These are phyloP conservation scores for Mixornis gularis DNA, from an alignment of 2,113 vertebrate genomes.

Conservation along the genomic window DNA sequence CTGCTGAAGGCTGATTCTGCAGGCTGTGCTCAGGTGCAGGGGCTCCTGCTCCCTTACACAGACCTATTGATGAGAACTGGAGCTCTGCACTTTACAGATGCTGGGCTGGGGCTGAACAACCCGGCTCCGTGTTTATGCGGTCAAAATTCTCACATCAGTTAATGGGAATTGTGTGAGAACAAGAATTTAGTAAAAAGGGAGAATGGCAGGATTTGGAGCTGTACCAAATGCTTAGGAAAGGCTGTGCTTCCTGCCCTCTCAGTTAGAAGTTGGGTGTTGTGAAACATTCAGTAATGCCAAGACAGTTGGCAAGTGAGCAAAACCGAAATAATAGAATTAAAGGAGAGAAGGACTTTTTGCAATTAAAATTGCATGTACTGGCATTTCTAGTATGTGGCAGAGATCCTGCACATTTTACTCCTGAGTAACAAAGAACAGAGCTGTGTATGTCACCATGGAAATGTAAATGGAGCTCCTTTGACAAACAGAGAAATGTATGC, in stretches of 20 bases:
- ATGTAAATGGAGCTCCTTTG: constrained; percentile 58
- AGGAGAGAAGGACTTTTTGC: constrained; percentile 25
- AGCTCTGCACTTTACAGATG: neutral
- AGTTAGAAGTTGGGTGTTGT: constrained; percentile 33
- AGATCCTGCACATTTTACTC: constrained; percentile 54
- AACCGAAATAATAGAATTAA: constrained; percentile 42
- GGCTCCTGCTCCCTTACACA: neutral
- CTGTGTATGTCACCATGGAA: constrained; percentile 54
- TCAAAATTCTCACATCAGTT: constrained; percentile 24
- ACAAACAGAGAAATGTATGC: constrained; percentile 57
- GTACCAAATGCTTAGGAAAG: neutral
- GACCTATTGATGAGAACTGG: neutral
- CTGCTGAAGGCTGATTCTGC: neutral
- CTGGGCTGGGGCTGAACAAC: neutral
- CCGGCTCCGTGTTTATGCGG: neutral
- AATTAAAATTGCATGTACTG: constrained; percentile 59
- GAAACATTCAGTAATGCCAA: constrained; percentile 2
- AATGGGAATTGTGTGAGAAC: constrained; percentile 35
- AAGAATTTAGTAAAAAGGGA: constrained; percentile 25
- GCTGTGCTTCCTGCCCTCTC: constrained; percentile 24
- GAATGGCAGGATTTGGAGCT: constrained; percentile 21
- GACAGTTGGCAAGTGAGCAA: constrained; percentile 22
- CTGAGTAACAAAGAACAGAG: constrained; percentile 54
- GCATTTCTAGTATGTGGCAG: constrained; percentile 44
- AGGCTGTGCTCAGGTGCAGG: neutral